These are phyloP conservation scores for Schizothorax lantsangensis DNA, from an alignment of 2,797 vertebrate species.

Conservation along the genomic window DNA sequence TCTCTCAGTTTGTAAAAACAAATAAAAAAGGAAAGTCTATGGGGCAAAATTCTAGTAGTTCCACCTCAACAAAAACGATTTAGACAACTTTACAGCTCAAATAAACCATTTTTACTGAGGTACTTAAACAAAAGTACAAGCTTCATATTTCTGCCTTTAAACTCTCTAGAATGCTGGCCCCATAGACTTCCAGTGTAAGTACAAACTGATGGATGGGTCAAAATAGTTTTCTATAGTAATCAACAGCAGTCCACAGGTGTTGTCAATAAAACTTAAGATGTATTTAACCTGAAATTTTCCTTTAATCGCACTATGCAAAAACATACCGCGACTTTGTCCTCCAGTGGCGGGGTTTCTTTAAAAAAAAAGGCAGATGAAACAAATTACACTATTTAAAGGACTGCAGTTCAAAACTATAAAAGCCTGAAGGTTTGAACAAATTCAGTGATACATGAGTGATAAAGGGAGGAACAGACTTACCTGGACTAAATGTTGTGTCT, in stretches of 20 bases:
- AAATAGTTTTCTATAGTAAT: not conserved
- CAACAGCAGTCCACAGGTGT: not conserved
- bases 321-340: conserved; percentile 95
- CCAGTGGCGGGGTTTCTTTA: conserved; percentile 70
- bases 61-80: not conserved
- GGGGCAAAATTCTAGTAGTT: not conserved
- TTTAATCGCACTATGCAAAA: conserved; percentile 10
- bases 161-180: not conserved
- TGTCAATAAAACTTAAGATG: not conserved
- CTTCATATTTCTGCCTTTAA: not conserved
- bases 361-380: conserved; percentile 9
- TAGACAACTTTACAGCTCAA: not conserved
- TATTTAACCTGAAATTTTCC: not conserved
- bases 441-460: not conserved
- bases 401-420: not conserved
- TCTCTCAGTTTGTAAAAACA: not conserved
- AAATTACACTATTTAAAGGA: not conserved
- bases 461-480: conserved; percentile 8
- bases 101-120: not conserved
- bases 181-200: not conserved
- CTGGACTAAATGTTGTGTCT: conserved; percentile 48
- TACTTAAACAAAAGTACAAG: not conserved
- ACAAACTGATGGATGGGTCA: not conserved
- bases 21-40: not conserved
- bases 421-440: not conserved